Evolutionary conservation across 1,140 invertebrate genomes (phyloP).

Genomic region (Aphelinus certus): DNA sequence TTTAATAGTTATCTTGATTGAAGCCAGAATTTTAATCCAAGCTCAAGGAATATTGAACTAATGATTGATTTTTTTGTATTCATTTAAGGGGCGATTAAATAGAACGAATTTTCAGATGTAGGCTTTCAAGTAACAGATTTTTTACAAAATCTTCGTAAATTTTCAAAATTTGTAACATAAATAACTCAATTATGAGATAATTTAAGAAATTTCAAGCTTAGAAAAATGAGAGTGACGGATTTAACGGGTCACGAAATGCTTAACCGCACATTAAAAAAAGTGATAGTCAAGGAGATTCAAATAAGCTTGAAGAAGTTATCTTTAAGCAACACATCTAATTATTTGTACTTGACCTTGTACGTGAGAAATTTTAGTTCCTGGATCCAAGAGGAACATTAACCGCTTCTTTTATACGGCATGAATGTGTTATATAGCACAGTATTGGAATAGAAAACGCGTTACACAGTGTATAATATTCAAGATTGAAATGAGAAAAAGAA

Average conservation of each 20-base stretch:
- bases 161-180: constrained; percentile 16
- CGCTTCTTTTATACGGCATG: constrained; percentile 19
- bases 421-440: constrained; percentile 26
- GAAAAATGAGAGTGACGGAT: constrained; percentile 3
- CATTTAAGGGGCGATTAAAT: not conserved
- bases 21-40: constrained; percentile 15
- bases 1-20: constrained; percentile 3
- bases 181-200: not conserved
- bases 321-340: constrained; percentile 6
- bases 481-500: constrained; percentile 2
- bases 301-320: constrained; percentile 6
- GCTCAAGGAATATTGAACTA: not conserved
- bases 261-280: constrained; percentile 13
- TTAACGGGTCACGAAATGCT: not conserved
- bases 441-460: constrained; percentile 16
- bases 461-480: constrained; percentile 6
- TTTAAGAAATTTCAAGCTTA: not conserved
- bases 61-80: not conserved
- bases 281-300: constrained; percentile 3
- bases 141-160: constrained; percentile 14
- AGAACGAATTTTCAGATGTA: constrained; percentile 4
- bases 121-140: not conserved
- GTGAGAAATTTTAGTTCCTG: constrained; percentile 24
- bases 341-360: constrained; percentile 20
- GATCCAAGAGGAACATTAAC: constrained; percentile 10